These are phyloP conservation scores for Perccottus glenii DNA, from an alignment of 2,113 vertebrate species.

Conservation along the genomic window DNA sequence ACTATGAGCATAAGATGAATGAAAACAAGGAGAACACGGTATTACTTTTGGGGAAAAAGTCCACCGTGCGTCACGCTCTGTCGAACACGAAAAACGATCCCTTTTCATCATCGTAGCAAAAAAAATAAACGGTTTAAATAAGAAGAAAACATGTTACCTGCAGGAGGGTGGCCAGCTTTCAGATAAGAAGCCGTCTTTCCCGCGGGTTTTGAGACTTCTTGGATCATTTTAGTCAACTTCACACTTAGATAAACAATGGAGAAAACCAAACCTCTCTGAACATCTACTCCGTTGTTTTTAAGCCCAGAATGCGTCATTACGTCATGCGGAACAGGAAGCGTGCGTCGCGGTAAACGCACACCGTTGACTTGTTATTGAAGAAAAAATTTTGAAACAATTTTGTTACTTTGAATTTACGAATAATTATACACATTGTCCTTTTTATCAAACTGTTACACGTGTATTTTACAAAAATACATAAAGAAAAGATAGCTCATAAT, in stretches of 20 bases:
- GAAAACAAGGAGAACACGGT: conserved; percentile 5
- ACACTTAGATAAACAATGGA: conserved; percentile 14
- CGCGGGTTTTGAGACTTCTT: conserved; percentile 63
- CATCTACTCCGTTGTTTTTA: conserved; percentile 65
- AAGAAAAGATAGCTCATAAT: conserved; percentile 35
- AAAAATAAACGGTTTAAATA: not conserved
- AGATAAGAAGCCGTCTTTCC: conserved; percentile 46
- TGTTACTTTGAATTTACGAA: no score
- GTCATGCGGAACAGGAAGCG: conserved; percentile 52
- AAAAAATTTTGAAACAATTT: no score
- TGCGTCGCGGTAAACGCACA: conserved; percentile 21
- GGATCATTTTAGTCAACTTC: conserved; percentile 67
- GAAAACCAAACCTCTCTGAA: not conserved
- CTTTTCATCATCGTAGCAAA: not conserved
- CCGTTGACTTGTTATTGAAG: not conserved
- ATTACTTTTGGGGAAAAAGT: not conserved
- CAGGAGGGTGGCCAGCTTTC: conserved; percentile 78
- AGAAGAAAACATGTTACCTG: conserved; percentile 60
- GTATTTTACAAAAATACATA: conserved; percentile 75
- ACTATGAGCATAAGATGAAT: not conserved
- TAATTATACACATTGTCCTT: no score
- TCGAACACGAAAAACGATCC: not conserved
- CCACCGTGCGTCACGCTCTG: not conserved
- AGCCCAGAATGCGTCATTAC: conserved; percentile 48
- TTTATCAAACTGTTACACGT: no score